Base-by-base conservation (phyloP, 1,140 invertebrate genomes). In the Leptinotarsa texana region DNA sequence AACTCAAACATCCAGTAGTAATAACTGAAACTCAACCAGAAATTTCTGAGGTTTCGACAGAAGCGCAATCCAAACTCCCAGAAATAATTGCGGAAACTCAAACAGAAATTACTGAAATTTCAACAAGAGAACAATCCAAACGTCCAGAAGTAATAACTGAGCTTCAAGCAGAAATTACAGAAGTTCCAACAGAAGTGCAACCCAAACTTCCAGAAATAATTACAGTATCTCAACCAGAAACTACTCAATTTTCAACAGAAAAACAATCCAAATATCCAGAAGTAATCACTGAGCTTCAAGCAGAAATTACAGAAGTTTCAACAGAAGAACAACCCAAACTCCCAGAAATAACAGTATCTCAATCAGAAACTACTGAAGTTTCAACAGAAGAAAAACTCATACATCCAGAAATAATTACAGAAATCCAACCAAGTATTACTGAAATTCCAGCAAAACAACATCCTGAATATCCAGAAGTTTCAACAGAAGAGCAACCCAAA, bases 151-250 rank as follows among this genome's bases (percentile, higher is more conserved):
- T 72, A 18, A 66, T 72, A 24, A 74, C 47, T 61, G 57, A 48
- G 74, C 22, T 8, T 74, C 48, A 73, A 48, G 24, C 69, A 47
- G 68, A 75, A 76, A 47, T 67, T 74, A 75, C 69, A 62, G 48
- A 42, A 48, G 48, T 77, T 65, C 69, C 76, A 79, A 63, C 69
- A 63, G 77, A 81, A 78, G 74, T 77, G 57, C 27, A 72, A 65
- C 21, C 24, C 21, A 74, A 63, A 17, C 27, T 68, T 61, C 17
- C 24, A 57, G 73, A 73, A 48, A 66, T 33, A 27, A 27, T 57
- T 17, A 57, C 51, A 17, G 3, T 3, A 57, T 17, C 15, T 17
- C 51, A 57, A 57, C 24, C 69, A 13, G 57, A 63, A 51, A 47
- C 18, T 47, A 48, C 33, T 42, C 8, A 42, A 42, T 42, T 42